Evolutionary conservation across 2,797 vertebrate species (phyloP), one percentile per base, ranked within the genome.

Genomic region (Hyperoplus immaculatus): DNA sequence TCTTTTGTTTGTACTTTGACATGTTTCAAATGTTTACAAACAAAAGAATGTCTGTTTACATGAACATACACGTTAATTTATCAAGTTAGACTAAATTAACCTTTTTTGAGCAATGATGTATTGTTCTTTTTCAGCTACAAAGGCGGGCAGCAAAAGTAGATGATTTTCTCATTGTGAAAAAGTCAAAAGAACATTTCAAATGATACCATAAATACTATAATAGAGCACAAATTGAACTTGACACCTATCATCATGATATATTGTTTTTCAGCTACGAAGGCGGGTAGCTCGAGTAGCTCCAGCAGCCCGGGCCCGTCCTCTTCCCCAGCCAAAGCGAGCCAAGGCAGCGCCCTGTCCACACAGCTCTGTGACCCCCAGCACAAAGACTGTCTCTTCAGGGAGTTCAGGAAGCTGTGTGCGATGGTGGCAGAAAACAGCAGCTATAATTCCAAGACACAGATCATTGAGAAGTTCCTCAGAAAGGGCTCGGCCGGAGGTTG

Each of bases 381-480:
- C 93, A 99, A 99, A 70, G 98, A 99, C 91, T 97, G 96, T 76
- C 94, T 98, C 79, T 85, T 99, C 41, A 92, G 98, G 0, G 98
- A 99, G 77, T 99, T 99, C 80, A 95, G 98, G 38, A 99, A 99
- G 86, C 92, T 99, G 16, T 99, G 98, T 0, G 97, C 96, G 54
- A 95, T 88, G 90, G 97, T 99, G 70, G 96, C 98, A 0, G 98
- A 99, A 11, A 95, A 97, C 82, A 95, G 96, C 9, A 96, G 98
- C 93, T 99, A 99, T 92, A 99, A 99, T 0, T 87, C 91, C 7
- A 99, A 99, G 92, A 99, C 98, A 0, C 97, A 98, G 95, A 98
- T 98, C 70, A 98, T 99, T 72, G 97, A 97, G 69, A 96, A 97
- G 86, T 99, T 98, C 77, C 92, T 99, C 54, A 96, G 62, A 87